phyloP scores from a whole-genome alignment of 2,797 vertebrate species.

The Sylvia borin region DNA sequence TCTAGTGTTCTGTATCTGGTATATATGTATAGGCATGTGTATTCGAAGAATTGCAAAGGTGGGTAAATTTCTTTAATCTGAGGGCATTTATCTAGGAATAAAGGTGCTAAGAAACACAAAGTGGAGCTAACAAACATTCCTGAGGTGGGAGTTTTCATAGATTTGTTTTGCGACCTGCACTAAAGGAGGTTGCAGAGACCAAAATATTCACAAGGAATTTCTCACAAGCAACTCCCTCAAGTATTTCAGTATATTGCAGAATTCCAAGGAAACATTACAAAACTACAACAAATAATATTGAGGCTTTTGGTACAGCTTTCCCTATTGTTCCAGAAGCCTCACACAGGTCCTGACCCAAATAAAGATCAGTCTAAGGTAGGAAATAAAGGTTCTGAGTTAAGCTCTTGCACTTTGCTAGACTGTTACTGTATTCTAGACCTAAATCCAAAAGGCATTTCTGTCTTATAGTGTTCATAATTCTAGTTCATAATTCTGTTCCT shows the following conservation, averaged over 20 bases:
- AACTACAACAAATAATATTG: neutral
- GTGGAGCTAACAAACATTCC: neutral
- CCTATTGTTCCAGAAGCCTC: neutral
- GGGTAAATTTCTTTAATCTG: conserved; percentile 8
- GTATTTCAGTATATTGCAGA: neutral
- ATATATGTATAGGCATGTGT: neutral
- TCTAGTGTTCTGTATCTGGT: neutral
- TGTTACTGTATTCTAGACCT: neutral
- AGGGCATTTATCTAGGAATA: neutral
- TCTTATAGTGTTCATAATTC: neutral
- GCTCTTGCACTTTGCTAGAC: neutral
- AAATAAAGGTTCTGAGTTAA: neutral
- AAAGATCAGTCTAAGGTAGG: neutral
- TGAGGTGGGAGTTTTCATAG: neutral
- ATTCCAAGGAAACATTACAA: neutral
- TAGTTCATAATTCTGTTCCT: neutral
- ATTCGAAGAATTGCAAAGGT: neutral
- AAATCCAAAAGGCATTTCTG: neutral
- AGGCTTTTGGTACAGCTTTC: neutral
- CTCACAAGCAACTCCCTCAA: neutral
- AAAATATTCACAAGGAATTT: neutral
- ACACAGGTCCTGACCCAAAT: neutral
- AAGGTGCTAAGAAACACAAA: neutral
- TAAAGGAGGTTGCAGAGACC: neutral
- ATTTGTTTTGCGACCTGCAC: neutral